Percentiles rank a stretch among this genome's conserved stretches.
Evolutionary conservation across 2,797 vertebrate species (phyloP).

Genomic region (Trematomus bernacchii): DNA sequence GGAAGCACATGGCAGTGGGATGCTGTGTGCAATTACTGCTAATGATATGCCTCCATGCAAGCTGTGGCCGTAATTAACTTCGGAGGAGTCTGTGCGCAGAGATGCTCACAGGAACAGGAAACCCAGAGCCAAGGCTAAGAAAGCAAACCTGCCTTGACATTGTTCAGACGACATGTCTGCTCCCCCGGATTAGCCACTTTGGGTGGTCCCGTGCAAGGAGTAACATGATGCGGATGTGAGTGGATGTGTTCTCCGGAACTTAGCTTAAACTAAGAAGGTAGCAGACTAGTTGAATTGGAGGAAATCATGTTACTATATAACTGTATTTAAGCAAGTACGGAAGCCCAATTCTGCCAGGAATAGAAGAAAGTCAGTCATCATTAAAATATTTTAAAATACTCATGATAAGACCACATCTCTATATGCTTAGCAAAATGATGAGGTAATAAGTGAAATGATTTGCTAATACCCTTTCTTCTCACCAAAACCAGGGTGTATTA

Average conservation of each 20-base stretch:
- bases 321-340: not conserved
- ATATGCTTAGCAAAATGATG: no score
- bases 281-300: not conserved
- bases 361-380: not conserved
- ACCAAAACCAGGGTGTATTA: no score
- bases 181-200: constrained; percentile 55
- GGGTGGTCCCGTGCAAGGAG: constrained; percentile 65
- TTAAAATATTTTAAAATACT: not conserved
- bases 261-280: constrained; percentile 20
- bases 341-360: not conserved
- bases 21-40: constrained; percentile 78
- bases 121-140: constrained; percentile 52
- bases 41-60: constrained; percentile 78
- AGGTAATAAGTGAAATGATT: not conserved
- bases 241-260: constrained; percentile 31
- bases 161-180: constrained; percentile 61
- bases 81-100: constrained; percentile 54
- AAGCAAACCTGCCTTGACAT: constrained; percentile 63
- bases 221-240: constrained; percentile 57
- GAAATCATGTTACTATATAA: constrained; percentile 16
- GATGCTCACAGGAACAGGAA: constrained; percentile 51
- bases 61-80: constrained; percentile 79
- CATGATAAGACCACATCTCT: not conserved
- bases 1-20: constrained; percentile 71
- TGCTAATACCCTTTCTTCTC: not conserved